Evolutionary conservation across 2,113 vertebrate species (phyloP).

Genomic region (Solea senegalensis): DNA sequence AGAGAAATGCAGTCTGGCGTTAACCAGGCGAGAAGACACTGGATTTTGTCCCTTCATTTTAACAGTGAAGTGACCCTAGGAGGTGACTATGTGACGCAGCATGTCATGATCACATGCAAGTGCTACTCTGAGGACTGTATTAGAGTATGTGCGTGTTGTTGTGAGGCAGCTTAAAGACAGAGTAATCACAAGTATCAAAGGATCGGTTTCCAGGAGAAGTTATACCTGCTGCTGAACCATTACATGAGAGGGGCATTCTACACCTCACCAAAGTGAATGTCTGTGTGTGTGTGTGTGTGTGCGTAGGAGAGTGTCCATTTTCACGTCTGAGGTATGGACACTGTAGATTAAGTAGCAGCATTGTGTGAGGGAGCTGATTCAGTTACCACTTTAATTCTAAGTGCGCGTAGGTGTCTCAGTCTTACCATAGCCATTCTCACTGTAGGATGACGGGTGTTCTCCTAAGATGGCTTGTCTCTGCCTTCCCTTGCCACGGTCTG

Average conservation of each 20-base stretch:
- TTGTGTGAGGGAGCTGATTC: conserved; percentile 6
- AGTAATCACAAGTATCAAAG: conserved; percentile 19
- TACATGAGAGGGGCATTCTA: neutral
- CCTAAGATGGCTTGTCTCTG: conserved; percentile 97
- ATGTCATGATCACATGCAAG: no score
- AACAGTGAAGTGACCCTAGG: no score
- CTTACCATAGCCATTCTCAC: conserved; percentile 91
- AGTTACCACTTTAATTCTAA: conserved; percentile 17
- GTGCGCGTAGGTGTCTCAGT: conserved; percentile 32
- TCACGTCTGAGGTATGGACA: conserved; percentile 1
- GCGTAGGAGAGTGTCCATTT: conserved; percentile 11
- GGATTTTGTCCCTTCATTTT: no score
- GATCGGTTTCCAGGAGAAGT: conserved; percentile 21
- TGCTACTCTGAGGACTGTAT: neutral
- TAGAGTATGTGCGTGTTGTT: neutral
- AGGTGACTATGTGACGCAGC: no score
- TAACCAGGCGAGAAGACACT: no score
- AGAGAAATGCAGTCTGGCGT: no score
- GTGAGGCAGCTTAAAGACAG: neutral
- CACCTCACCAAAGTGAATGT: neutral
- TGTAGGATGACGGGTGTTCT: conserved; percentile 90
- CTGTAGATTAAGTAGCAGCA: conserved; percentile 21
- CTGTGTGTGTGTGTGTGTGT: conserved; percentile 3
- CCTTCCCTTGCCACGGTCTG: conserved; percentile 93
- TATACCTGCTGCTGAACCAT: conserved; percentile 6